Evolutionary conservation across 2,113 vertebrate species (phyloP).

Genomic region (Oreochromis spilurus): DNA sequence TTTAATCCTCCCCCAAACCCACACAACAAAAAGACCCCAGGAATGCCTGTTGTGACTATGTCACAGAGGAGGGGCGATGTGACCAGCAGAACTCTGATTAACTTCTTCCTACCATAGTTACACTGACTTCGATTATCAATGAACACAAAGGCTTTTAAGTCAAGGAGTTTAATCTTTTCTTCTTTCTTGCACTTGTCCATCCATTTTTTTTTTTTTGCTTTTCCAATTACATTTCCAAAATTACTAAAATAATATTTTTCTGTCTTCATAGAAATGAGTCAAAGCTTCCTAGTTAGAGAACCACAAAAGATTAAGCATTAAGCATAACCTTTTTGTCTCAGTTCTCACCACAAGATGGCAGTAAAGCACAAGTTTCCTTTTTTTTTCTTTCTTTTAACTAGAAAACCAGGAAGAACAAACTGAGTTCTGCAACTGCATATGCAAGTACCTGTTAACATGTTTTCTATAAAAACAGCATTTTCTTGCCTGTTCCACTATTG

Average conservation of each 20-base stretch:
- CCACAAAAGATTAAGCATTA: background rate
- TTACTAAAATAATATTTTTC: background rate
- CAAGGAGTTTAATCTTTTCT: background rate
- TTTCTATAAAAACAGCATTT: background rate
- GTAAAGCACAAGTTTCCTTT: background rate
- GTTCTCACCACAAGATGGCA: background rate
- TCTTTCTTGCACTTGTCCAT: background rate
- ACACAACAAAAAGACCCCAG: constrained; percentile 8
- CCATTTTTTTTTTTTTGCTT: background rate
- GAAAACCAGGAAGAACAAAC: background rate
- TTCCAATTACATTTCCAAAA: background rate
- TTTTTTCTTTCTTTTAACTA: background rate
- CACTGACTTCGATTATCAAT: background rate
- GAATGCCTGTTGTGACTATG: constrained; percentile 17
- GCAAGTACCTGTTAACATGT: background rate
- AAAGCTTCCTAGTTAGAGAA: background rate
- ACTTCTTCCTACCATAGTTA: background rate
- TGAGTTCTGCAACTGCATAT: background rate
- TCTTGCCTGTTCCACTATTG: background rate
- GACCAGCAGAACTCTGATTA: background rate
- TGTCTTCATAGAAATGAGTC: background rate
- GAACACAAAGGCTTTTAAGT: background rate
- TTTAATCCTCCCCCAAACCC: constrained; percentile 11
- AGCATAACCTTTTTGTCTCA: background rate
- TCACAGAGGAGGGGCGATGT: background rate